Evolutionary conservation across 2,113 vertebrate species (phyloP).

Genomic region (Myotis lucifugus): DNA sequence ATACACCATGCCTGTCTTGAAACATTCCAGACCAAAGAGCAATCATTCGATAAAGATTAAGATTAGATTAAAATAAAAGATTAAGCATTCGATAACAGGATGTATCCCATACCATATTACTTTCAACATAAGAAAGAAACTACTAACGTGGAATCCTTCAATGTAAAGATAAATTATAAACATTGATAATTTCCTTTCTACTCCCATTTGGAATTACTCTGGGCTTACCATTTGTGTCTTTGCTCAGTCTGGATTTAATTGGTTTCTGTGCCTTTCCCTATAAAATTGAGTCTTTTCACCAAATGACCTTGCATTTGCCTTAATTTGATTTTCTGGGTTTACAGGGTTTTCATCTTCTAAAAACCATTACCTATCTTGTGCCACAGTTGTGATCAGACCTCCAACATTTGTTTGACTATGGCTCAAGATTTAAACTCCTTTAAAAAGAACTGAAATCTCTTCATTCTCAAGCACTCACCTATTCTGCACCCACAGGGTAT

Average conservation of each 20-base stretch:
- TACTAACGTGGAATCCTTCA: neutral
- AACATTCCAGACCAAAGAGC: conserved; percentile 15
- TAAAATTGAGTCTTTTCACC: conserved; percentile 38
- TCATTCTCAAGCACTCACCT: conserved; percentile 50
- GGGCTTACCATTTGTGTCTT: neutral
- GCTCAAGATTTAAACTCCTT: conserved; percentile 30
- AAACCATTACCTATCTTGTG: neutral
- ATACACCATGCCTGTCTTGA: neutral
- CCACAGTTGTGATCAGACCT: neutral
- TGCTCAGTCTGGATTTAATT: neutral
- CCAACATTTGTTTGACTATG: neutral
- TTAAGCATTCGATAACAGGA: neutral
- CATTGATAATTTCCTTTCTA: neutral
- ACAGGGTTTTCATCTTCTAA: neutral
- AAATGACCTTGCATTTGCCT: neutral
- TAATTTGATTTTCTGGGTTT: conserved; percentile 25
- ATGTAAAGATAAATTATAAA: neutral
- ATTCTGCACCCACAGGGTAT: neutral
- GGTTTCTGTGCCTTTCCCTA: conserved; percentile 4
- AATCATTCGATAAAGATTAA: neutral
- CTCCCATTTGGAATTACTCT: neutral
- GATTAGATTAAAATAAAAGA: neutral
- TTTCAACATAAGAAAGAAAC: neutral
- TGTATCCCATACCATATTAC: neutral
- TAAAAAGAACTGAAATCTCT: conserved; percentile 54